Base-by-base conservation (phyloP, 2,113 vertebrate species). In the Anthoscopus minutus region DNA sequence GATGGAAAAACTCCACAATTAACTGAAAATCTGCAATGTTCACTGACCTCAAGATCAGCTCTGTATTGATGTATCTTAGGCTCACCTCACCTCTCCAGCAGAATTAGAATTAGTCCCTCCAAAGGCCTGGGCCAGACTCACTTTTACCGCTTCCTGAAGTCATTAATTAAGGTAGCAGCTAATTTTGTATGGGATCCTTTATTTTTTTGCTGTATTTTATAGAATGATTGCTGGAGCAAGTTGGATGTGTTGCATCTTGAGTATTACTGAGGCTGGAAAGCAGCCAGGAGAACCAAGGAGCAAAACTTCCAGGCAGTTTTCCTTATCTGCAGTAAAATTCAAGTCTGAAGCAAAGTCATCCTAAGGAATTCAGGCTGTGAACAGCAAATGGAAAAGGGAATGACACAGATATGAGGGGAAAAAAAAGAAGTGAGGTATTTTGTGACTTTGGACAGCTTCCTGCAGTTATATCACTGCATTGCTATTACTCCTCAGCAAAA, bases 291-390 rank as follows among this genome's bases (percentile, higher is more conserved):
- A 86, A 44, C 33, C 30, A 62, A 40, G 27, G 48, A 95, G 81
- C 74, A 87, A 69, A 96, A 80, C 70, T 80, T 76, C 33, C 30
- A 70, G 88, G 91, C 92, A 86, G 48, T 86, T 88, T 91, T 93
- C 94, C 83, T 33, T 78, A 84, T 94, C 92, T 88, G 40, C 94
- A 89, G 62, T 31, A 92, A 90, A 93, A 81, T 64, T 38, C 23
- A 4, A 88, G 45, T 66, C 82, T 90, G 51, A 50, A 78, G 90
- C 28, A 25, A 81, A 96, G 86, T 94, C 88, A 93, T 94, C 94
- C 88, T 91, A 51, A 90, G 91, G 95, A 96, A 96, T 96, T 66
- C 86, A 67, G 91, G 60, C 91, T 81, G 72, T 42, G 33, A 73
- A 54, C 37, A 92, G 48, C 78, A 56, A 78, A 89, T 92, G 83